A percentile compares a stretch with the other conserved stretches of the same genome.
Evolutionary conservation across 2,888 invertebrate species (phyloP).

Genomic region (Drosophila prolongata): DNA sequence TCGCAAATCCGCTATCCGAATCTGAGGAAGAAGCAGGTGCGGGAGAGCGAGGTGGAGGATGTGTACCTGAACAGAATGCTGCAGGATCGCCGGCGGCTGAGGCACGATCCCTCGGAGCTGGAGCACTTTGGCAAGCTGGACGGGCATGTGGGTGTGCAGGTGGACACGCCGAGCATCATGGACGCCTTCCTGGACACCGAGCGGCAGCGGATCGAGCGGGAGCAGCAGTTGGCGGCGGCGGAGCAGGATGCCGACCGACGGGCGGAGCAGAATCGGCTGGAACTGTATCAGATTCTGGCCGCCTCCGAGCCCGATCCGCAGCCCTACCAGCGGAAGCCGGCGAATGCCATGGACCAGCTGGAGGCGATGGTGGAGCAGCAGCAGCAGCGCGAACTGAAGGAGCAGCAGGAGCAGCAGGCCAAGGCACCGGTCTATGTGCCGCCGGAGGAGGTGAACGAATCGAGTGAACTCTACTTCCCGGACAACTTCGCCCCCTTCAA

Average conservation of each 20-base stretch:
- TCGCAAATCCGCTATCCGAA: constrained; percentile 85
- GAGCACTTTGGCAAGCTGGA: constrained; percentile 77
- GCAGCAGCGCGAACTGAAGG: constrained; percentile 45
- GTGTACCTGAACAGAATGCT: constrained; percentile 71
- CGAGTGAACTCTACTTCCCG: constrained; percentile 80
- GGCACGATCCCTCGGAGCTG: constrained; percentile 79
- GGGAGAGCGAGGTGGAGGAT: constrained; percentile 24
- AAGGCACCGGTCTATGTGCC: constrained; percentile 64
- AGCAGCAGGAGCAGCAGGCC: constrained; percentile 23
- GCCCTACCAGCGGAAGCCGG: constrained; percentile 75
- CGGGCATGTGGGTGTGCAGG: constrained; percentile 45
- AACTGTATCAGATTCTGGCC: constrained; percentile 82
- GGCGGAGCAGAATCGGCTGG: constrained; percentile 76
- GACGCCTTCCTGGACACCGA: constrained; percentile 77
- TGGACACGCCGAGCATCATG: constrained; percentile 73
- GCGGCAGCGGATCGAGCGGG: constrained; percentile 69
- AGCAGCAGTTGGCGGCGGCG: constrained; percentile 55
- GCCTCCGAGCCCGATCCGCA: constrained; percentile 82
- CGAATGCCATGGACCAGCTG: constrained; percentile 65
- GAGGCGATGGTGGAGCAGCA: constrained; percentile 66
- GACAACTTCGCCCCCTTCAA: constrained; percentile 75
- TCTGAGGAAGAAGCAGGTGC: constrained; percentile 83
- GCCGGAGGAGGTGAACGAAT: constrained; percentile 72
- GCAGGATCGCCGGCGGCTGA: constrained; percentile 76
- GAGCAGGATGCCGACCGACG: constrained; percentile 67